Evolutionary conservation across 1,140 invertebrate species (phyloP).

Genomic region (Battus philenor): DNA sequence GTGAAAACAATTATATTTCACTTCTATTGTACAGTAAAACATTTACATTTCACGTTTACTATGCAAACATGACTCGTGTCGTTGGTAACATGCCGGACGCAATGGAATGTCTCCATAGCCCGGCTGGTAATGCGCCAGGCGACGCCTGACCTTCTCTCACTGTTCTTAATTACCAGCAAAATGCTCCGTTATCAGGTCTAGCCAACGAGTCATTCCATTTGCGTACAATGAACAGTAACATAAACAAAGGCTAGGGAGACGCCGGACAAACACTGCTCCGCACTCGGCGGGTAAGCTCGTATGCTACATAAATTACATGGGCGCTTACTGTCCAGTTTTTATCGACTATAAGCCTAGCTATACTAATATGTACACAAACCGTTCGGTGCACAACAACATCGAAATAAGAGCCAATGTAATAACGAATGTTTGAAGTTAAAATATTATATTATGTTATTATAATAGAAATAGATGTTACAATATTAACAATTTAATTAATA

Average conservation of each 20-base stretch:
- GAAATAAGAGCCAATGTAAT: too few species aligned
- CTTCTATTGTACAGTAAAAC: constrained; percentile 3
- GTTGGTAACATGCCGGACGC: constrained; percentile 37
- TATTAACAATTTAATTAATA: too few species aligned
- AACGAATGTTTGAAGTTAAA: too few species aligned
- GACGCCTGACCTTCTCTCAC: constrained; percentile 44
- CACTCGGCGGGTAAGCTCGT: constrained; percentile 27
- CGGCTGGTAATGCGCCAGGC: constrained; percentile 33
- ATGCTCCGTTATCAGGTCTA: constrained; percentile 57
- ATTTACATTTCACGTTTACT: constrained; percentile 8
- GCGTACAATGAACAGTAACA: constrained; percentile 51
- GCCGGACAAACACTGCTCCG: constrained; percentile 28
- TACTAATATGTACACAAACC: too few species aligned
- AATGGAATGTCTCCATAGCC: constrained; percentile 52
- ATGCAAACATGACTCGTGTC: constrained; percentile 34
- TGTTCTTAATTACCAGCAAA: constrained; percentile 68
- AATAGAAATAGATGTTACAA: too few species aligned
- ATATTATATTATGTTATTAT: too few species aligned
- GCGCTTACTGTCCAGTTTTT: constrained; percentile 8
- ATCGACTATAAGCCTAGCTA: too few species aligned
- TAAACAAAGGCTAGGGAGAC: constrained; percentile 42
- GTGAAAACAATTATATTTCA: constrained; percentile 3
- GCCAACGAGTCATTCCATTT: constrained; percentile 57
- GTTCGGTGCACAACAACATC: neutral
- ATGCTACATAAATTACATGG: constrained; percentile 20